Conservation (phyloP, 2,888 invertebrate species). For the Atethmia centrago region DNA sequence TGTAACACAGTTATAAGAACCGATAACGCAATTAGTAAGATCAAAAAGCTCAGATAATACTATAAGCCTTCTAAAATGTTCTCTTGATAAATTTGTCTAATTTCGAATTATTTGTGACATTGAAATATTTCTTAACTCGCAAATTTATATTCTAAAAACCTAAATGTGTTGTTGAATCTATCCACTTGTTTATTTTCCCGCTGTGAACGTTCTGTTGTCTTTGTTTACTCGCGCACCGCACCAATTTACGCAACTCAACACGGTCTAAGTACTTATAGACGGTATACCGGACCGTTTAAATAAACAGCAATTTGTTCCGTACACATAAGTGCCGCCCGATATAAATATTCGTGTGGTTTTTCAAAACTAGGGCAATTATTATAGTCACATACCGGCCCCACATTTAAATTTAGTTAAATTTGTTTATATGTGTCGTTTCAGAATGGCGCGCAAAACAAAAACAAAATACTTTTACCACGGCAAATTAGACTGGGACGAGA, state of each 20-base stretch:
- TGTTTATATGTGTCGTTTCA: conserved; percentile 78
- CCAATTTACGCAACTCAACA: conserved; percentile 29
- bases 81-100: background rate
- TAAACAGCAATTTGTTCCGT: conserved; percentile 52
- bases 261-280: conserved; percentile 19
- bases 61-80: background rate
- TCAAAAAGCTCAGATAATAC: background rate
- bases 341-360: conserved; percentile 50
- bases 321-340: conserved; percentile 29
- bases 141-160: conserved; percentile 8
- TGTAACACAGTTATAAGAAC: conserved; percentile 2
- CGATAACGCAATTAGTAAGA: background rate
- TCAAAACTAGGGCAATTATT: conserved; percentile 47
- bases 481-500: conserved; percentile 99
- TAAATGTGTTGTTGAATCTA: conserved; percentile 8
- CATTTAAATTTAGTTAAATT: conserved; percentile 20
- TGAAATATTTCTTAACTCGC: background rate
- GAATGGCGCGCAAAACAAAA: conserved; percentile 97
- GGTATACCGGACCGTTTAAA: conserved; percentile 30
- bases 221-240: conserved; percentile 42
- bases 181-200: conserved; percentile 18
- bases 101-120: background rate
- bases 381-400: conserved; percentile 28
- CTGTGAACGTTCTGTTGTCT: conserved; percentile 23
- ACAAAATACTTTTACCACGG: conserved; percentile 99